A percentile compares a stretch with the other conserved stretches of the same genome.
Evolutionary conservation across 1,140 invertebrate genomes (phyloP).

Genomic region (Mamestra configurata): DNA sequence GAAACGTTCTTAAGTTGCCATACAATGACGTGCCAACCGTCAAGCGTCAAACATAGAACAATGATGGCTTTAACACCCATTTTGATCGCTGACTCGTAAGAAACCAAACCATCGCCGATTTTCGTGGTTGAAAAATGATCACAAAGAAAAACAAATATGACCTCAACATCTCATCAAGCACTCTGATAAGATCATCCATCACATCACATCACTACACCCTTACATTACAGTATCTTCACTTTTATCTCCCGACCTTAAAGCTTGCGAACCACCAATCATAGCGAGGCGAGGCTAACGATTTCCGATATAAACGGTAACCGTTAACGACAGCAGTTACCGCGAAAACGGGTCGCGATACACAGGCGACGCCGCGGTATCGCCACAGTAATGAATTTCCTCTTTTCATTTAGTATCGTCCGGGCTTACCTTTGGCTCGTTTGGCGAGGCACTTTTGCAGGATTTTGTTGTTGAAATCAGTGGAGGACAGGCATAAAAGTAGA

Average conservation of each 20-base stretch:
- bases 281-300: slow-evolving; percentile 65
- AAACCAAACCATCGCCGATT: too few relatives aligned
- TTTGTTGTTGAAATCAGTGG: slow-evolving; percentile 42
- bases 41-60: too few relatives aligned
- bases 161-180: neutral
- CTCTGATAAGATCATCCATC: slow-evolving; percentile 13
- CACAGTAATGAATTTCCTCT: slow-evolving; percentile 66
- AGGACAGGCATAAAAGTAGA: slow-evolving; percentile 44
- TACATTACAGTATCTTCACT: slow-evolving; percentile 40
- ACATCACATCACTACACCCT: neutral
- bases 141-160: neutral
- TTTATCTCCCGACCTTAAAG: slow-evolving; percentile 61
- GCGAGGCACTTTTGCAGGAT: slow-evolving; percentile 47
- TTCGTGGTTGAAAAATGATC: neutral
- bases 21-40: too few relatives aligned
- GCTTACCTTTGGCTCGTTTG: slow-evolving; percentile 59
- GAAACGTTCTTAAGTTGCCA: too few relatives aligned
- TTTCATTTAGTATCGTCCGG: slow-evolving; percentile 61
- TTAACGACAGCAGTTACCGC: slow-evolving; percentile 64
- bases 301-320: slow-evolving; percentile 64
- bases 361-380: slow-evolving; percentile 54
- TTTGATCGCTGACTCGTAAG: too few relatives aligned
- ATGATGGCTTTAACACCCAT: too few relatives aligned
- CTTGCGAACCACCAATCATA: slow-evolving; percentile 65
- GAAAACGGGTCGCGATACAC: slow-evolving; percentile 62